A percentile compares a stretch with the other conserved stretches of the same genome.
Conservation (phyloP, 2,888 invertebrate species). For the Dicyrtoma fusca region DNA sequence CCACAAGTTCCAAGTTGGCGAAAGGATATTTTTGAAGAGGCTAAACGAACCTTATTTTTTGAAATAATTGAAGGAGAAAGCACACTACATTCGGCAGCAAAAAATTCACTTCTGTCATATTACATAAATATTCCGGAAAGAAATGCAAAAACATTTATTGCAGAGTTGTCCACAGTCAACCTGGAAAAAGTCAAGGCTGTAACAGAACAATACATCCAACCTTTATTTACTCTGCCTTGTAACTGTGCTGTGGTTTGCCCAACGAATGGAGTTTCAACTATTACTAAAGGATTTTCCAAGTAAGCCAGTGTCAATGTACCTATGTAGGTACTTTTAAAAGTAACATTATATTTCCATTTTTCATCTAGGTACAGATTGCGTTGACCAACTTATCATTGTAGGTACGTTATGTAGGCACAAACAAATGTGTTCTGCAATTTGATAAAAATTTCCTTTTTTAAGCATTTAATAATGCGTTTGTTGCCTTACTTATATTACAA, state of each 20-base stretch:
- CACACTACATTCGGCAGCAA: neutral
- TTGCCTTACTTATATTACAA: no score
- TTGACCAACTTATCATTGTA: no score
- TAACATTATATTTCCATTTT: no score
- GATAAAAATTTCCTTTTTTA: no score
- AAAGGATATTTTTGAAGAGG: neutral
- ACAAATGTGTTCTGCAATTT: no score
- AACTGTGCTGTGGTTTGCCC: conserved; percentile 1
- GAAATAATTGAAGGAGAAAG: conserved; percentile 1
- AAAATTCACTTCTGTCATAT: neutral
- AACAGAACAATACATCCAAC: neutral
- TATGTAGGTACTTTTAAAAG: no score
- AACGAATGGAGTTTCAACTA: neutral
- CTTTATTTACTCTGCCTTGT: neutral
- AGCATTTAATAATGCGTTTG: no score
- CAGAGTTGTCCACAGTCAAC: neutral
- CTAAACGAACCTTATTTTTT: neutral
- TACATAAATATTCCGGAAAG: neutral
- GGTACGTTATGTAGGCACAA: no score
- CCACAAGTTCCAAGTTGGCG: no score
- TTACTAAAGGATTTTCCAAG: neutral
- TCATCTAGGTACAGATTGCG: no score
- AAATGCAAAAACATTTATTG: neutral
- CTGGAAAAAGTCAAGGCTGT: neutral
- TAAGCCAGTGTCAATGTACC: no score